Evolutionary conservation across 2,113 vertebrate genomes (phyloP).

Genomic region (Cebus imitator): DNA sequence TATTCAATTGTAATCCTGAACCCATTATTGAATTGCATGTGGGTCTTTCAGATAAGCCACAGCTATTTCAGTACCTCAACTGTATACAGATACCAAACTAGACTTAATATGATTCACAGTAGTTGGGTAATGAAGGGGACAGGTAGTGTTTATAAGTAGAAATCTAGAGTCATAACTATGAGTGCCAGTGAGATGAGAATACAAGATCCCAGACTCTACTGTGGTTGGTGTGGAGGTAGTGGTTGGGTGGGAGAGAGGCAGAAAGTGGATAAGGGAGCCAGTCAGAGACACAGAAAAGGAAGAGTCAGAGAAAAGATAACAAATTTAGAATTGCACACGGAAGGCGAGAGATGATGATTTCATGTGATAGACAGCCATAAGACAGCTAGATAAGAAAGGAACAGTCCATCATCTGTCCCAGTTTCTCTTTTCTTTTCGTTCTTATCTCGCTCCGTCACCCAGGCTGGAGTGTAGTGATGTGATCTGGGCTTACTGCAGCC

Average conservation of each 20-base stretch:
- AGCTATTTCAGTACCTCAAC: background rate
- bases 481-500: too few species aligned
- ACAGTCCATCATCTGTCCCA: background rate
- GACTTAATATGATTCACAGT: background rate
- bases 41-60: background rate
- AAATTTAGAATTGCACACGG: background rate
- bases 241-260: background rate
- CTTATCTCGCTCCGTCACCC: too few species aligned
- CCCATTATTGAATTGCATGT: background rate
- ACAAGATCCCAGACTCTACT: background rate
- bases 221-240: background rate
- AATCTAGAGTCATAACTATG: background rate
- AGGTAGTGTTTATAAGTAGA: background rate
- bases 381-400: background rate
- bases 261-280: background rate
- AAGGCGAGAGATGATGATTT: background rate
- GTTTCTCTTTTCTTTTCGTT: background rate
- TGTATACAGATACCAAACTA: background rate
- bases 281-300: background rate
- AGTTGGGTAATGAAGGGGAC: background rate
- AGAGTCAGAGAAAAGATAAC: background rate
- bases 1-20: background rate
- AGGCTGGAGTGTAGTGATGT: too few species aligned
- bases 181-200: background rate
- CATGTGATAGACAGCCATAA: background rate